Evolutionary conservation across 1,140 invertebrate species (phyloP), one percentile per base, ranked within the genome.

Genomic region (Ooceraea biroi): DNA sequence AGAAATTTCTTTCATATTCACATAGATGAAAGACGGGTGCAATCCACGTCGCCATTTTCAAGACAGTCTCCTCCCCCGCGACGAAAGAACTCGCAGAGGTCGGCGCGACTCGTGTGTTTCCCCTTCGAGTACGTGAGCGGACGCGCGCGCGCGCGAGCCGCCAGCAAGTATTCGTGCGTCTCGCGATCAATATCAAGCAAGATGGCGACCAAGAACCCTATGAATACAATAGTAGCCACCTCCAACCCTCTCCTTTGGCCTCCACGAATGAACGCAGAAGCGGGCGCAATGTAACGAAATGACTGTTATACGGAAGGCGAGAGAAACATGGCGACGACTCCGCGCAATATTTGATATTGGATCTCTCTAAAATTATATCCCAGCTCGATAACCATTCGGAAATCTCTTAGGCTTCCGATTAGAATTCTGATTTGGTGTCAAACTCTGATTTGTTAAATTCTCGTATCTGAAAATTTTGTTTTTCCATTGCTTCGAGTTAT

Each of bases 161-260:
- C 58, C 66, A 60, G 48, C 86, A 78, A 93, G 92, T 93, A 93
- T 94, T 92, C 91, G 91, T 91, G 92, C 91, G 91, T 92, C 90
- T 91, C 91, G 92, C 93, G 94, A 94, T 94, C 94, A 94, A 94
- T 94, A 94, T 94, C 93, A 93, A 92, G 82, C 93, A 94, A 94
- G 93, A 94, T 94, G 94, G 94, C 94, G 93, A 90, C 88, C 92
- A 93, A 93, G 92, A 93, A 92, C 92, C 88, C 91, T 92, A 93
- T 87, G 89, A 93, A 93, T 93, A 94, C 92, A 94, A 93, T 82
- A 82, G 78, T 44, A 30, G 55, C 78, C 69, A 73, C 69, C 78
- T 82, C 69, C 78, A 82, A 82, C 78, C 78, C 78, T 82, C 69
- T 74, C 57, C 76, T 78, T 78, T 22, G 44, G 14, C 46, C 27